Evolutionary conservation across 2,113 vertebrate species (phyloP).

Genomic region (Phalacrocorax carbo): DNA sequence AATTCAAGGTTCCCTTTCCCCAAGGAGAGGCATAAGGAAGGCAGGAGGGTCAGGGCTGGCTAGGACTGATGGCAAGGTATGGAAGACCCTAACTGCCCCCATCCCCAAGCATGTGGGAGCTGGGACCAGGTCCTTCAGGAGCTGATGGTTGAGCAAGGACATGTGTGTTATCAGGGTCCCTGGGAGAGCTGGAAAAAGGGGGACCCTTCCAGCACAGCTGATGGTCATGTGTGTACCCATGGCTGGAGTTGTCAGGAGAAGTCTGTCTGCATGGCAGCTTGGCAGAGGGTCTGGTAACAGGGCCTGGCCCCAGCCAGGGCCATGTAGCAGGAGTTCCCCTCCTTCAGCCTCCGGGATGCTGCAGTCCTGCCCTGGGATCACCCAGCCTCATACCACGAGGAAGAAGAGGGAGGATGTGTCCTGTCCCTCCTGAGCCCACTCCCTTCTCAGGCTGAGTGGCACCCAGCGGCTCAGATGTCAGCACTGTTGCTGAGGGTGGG

Average conservation of each 20-base stretch:
- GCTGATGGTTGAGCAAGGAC: neutral
- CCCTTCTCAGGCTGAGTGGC: neutral
- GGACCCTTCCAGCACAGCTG: neutral
- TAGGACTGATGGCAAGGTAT: neutral
- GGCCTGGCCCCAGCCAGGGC: neutral
- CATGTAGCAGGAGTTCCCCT: neutral
- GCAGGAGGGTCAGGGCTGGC: neutral
- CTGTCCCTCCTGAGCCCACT: neutral
- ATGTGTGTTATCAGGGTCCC: neutral
- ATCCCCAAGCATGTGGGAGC: neutral
- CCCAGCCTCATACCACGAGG: neutral
- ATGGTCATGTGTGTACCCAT: neutral
- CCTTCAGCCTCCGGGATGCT: neutral
- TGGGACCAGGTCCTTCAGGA: neutral
- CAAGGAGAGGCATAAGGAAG: neutral
- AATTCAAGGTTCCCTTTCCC: neutral
- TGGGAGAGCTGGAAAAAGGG: neutral
- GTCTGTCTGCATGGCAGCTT: neutral
- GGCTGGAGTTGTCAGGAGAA: neutral
- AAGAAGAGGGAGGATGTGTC: neutral
- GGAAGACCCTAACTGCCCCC: too few relatives aligned
- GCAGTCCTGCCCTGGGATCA: neutral
- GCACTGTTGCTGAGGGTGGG: neutral
- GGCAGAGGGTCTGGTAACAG: neutral
- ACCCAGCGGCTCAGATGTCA: neutral